A percentile compares a stretch with the other conserved stretches of the same genome.
These are phyloP conservation scores for Biston betularia DNA, from an alignment of 2,888 invertebrate species.

Conservation along the genomic window DNA sequence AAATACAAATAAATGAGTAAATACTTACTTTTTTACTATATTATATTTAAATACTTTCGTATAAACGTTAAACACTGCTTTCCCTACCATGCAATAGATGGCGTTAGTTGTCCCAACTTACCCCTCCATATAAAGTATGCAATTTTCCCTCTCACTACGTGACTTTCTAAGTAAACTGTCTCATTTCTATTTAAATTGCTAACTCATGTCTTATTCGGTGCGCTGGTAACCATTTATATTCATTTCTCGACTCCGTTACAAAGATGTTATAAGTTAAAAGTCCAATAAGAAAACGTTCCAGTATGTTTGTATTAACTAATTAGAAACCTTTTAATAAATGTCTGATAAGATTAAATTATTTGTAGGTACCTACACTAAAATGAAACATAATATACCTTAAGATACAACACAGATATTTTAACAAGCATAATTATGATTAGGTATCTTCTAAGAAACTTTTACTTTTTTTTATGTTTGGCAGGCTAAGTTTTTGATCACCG, in stretches of 20 bases:
- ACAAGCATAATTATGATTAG: no score
- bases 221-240: constrained; percentile 76
- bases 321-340: no score
- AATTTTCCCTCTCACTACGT: constrained; percentile 65
- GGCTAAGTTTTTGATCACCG: no score
- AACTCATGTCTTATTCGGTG: constrained; percentile 76
- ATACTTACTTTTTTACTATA: neutral
- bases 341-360: no score
- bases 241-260: constrained; percentile 72
- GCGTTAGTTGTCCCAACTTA: constrained; percentile 53
- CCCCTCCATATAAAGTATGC: constrained; percentile 13
- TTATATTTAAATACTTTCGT: neutral
- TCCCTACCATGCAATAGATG: constrained; percentile 56
- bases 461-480: no score
- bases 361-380: no score
- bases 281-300: constrained; percentile 65
- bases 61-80: neutral
- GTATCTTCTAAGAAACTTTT: no score
- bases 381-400: no score
- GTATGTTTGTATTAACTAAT: no score
- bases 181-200: constrained; percentile 79
- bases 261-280: constrained; percentile 69
- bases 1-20: no score
- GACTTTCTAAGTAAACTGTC: constrained; percentile 77
- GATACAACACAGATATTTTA: no score